Base-by-base conservation (phyloP, 2,797 vertebrate genomes). In the Hippoglossus hippoglossus region DNA sequence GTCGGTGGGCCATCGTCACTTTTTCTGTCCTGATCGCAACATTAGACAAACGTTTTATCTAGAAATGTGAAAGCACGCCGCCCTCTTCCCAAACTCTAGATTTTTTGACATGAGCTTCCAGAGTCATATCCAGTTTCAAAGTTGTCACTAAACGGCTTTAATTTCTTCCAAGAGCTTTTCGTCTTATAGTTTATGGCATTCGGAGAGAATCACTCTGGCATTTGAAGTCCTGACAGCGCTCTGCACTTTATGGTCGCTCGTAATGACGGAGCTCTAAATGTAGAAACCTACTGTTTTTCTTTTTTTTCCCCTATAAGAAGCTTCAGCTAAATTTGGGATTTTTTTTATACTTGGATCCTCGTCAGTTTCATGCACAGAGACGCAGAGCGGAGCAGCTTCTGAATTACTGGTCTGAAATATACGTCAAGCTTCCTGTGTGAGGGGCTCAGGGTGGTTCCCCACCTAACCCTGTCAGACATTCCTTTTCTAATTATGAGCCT, bases 381-480 rank as follows among this genome's bases (percentile, higher is more conserved):
- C 25, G 18, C 16, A 58, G 28, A 49, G 51, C 36, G 3, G 44
- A 46, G 44, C 44, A 18, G 44, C 6, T 5, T 66, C 25, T 15
- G 25, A 82, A 81, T 87, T 84, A 81, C 63, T 82, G 52, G 65
- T 63, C 68, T 83, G 47, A 75, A 56, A 54, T 58, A 46, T 46
- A 46, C 44, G 44, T 46, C 15, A 71, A 81, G 39, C 67, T 82
- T 84, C 73, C 67, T 81, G 73, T 47, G 54, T 7, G 44, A 19
- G 57, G 41, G 68, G 41, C 54, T 79, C 46, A 50, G 80, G 84
- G 44, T 79, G 72, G 82, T 67, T 89, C 74, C 67, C 71, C 39
- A 47, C 71, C 63, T n/a, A n/a, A n/a, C n/a, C n/a, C n/a, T n/a
- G n/a, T n/a, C 77, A 87, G 90, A 88, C 86, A 87, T 91, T 87